These are phyloP conservation scores for Drosophila bocqueti DNA, from an alignment of 1,140 invertebrate species.

Conservation along the genomic window DNA sequence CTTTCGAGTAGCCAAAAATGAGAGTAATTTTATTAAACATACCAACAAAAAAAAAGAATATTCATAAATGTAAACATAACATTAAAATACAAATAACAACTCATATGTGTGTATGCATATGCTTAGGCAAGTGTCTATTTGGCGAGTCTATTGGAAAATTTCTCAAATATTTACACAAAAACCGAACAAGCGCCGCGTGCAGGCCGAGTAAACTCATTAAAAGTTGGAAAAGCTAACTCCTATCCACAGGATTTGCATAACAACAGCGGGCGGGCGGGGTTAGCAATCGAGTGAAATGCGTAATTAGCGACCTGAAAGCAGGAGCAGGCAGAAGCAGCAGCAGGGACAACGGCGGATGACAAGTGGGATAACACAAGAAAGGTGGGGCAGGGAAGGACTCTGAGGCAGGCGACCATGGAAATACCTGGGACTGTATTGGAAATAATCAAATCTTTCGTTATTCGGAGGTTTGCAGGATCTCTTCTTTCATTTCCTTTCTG, in stretches of 20 bases:
- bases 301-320: slow-evolving; percentile 32
- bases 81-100: slow-evolving; percentile 33
- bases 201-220: slow-evolving; percentile 49
- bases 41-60: slow-evolving; percentile 17
- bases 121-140: slow-evolving; percentile 49
- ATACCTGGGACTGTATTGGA: background rate
- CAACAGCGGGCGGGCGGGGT: slow-evolving; percentile 22
- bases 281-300: slow-evolving; percentile 25
- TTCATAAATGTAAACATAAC: slow-evolving; percentile 18
- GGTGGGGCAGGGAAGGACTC: background rate
- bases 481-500: background rate
- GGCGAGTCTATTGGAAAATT: slow-evolving; percentile 56
- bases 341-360: background rate
- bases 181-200: slow-evolving; percentile 21
- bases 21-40: slow-evolving; percentile 25
- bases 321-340: background rate
- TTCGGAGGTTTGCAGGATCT: background rate
- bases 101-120: slow-evolving; percentile 11
- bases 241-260: slow-evolving; percentile 28
- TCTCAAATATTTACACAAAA: slow-evolving; percentile 67
- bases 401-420: background rate
- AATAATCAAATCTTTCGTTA: background rate
- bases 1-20: background rate
- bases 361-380: slow-evolving; percentile 8
- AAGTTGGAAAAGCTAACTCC: slow-evolving; percentile 32